A percentile compares a stretch with the other conserved stretches of the same genome.
phyloP scores from a whole-genome alignment of 2,797 vertebrate genomes.

The Coendou prehensilis region DNA sequence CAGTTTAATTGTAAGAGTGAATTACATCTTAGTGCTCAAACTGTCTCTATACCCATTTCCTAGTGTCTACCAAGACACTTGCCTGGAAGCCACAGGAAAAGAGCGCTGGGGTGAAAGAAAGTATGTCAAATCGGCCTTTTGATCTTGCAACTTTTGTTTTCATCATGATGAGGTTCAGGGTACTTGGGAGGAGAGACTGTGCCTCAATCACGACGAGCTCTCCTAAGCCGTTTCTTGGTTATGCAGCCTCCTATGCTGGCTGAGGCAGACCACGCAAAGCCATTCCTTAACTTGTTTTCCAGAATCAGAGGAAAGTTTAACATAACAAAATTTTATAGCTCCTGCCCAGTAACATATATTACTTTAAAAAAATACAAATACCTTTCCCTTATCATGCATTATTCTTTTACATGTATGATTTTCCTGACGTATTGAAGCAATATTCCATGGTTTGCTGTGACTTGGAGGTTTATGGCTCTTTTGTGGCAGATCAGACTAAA shows the following conservation, averaged over 20 bases:
- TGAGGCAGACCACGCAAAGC: conserved; percentile 1
- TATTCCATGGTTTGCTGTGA: conserved; percentile 88
- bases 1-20: background rate
- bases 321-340: conserved; percentile 86
- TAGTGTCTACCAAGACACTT: background rate
- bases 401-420: conserved; percentile 88
- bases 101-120: background rate
- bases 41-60: background rate
- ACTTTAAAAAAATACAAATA: conserved; percentile 86
- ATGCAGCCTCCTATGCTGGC: background rate
- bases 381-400: conserved; percentile 88
- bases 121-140: background rate
- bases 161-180: background rate
- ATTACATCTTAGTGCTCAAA: conserved; percentile 14
- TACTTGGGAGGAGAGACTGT: background rate
- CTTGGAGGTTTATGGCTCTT: conserved; percentile 89
- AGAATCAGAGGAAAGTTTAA: conserved; percentile 84
- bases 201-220: background rate
- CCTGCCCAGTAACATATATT: conserved; percentile 84
- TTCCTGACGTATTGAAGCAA: conserved; percentile 88
- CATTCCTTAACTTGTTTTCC: conserved; percentile 77
- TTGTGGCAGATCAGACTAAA: conserved; percentile 90
- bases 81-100: background rate
- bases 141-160: conserved; percentile 26
- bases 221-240: background rate